These are phyloP conservation scores for Platerodrilus igneus DNA, from an alignment of 2,888 invertebrate genomes.

Conservation along the genomic window DNA sequence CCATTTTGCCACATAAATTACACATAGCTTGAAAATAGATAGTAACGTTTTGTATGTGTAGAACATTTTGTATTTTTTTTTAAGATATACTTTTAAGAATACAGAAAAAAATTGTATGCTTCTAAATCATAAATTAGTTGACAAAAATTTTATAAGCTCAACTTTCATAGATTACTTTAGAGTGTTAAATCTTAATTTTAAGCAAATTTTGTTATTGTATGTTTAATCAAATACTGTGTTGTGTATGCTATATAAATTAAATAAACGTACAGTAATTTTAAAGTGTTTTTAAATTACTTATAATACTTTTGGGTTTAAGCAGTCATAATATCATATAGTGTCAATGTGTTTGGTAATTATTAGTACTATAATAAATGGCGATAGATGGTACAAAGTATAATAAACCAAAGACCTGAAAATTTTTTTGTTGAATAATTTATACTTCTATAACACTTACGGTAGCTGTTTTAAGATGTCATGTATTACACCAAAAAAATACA, in stretches of 20 bases:
- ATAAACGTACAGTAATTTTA: slow-evolving; percentile 48
- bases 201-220: slow-evolving; percentile 43
- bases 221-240: slow-evolving; percentile 47
- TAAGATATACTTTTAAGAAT: slow-evolving; percentile 43
- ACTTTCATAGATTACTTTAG: slow-evolving; percentile 35
- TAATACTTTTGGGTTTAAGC: too few relatives aligned
- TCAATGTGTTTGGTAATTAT: too few relatives aligned
- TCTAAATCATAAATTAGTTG: slow-evolving; percentile 37
- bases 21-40: slow-evolving; percentile 35
- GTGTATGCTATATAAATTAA: slow-evolving; percentile 49
- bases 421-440: too few relatives aligned
- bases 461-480: too few relatives aligned
- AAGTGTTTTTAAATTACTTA: slow-evolving; percentile 3
- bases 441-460: too few relatives aligned
- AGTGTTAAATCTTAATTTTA: slow-evolving; percentile 41
- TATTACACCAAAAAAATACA: too few relatives aligned
- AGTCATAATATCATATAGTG: too few relatives aligned
- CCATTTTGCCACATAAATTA: slow-evolving; percentile 43
- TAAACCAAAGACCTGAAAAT: too few relatives aligned
- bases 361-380: too few relatives aligned
- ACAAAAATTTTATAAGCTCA: slow-evolving; percentile 30
- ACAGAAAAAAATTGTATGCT: slow-evolving; percentile 29
- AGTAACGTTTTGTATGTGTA: slow-evolving; percentile 36
- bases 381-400: too few relatives aligned
- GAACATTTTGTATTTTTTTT: slow-evolving; percentile 50